Conservation (phyloP, 2,113 vertebrate genomes). For the Suricata suricatta region DNA sequence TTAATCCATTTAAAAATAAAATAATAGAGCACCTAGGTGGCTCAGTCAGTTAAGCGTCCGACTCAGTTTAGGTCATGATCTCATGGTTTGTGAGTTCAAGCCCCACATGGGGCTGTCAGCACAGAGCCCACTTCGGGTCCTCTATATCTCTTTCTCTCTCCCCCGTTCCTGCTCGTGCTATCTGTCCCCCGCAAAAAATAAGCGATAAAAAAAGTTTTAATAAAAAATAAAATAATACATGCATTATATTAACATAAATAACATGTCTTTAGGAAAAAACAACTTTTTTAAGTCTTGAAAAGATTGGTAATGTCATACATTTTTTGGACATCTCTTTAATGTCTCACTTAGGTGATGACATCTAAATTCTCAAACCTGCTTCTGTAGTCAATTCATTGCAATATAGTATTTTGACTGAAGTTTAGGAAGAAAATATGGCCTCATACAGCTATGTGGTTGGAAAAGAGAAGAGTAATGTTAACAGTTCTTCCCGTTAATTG, state of each 20-base stretch:
- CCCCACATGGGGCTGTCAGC: no score
- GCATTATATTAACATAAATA: not conserved
- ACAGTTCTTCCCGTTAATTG: not conserved
- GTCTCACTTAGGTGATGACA: not conserved
- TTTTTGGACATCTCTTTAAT: not conserved
- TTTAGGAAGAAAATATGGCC: constrained; percentile 27
- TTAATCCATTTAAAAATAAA: constrained; percentile 23
- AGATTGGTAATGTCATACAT: not conserved
- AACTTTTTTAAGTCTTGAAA: not conserved
- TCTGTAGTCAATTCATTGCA: not conserved
- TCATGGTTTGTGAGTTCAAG: no score
- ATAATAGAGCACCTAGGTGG: not conserved
- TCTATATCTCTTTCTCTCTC: no score
- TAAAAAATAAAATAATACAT: constrained; percentile 38
- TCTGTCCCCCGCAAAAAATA: no score
- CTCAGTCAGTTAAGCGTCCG: no score
- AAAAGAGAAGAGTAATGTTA: not conserved
- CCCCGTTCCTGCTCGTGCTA: no score
- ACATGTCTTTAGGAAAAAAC: constrained; percentile 18
- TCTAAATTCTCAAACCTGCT: not conserved
- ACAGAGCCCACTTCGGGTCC: no score
- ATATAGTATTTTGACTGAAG: not conserved
- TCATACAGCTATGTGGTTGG: not conserved
- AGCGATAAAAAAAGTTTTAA: not conserved
- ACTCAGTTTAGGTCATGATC: no score